Evolutionary conservation across 2,888 invertebrate species (phyloP), one percentile per base, ranked within the genome.

Genomic region (Lycaena phlaeas): DNA sequence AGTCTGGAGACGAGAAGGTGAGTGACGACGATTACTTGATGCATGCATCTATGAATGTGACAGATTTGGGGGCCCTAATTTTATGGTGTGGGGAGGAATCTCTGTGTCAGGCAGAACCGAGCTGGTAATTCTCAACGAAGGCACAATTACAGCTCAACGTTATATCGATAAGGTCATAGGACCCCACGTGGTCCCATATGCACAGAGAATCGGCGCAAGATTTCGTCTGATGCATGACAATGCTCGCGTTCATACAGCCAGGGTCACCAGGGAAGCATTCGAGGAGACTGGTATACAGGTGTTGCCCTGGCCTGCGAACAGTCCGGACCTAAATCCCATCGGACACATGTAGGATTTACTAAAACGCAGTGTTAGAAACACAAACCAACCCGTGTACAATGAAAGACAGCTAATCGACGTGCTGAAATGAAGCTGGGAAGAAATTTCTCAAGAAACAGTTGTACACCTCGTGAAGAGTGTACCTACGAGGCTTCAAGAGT

Each of bases 261-360:
- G n/a, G n/a, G n/a, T n/a, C 37, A 29, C 17, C 6, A 30, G 38
- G 14, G 30, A 29, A 42, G 25, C 27, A 7, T 30, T 42, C 11
- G 15, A 31, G 11, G 7, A 14, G 17, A 25, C 14, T 25, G 25
- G 26, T n/a, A n/a, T n/a, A 27, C 15, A 18, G 11, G 40, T 37
- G 9, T 36, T 27, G 26, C 41, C 37, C 42, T 15, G 37, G 39
- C 37, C 42, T 15, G 37, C 40, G 11, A 42, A 39, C 27, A 45
- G 36, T 27, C 26, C 17, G 11, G 37, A 45, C 27, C 37, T 42
- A 4, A 42, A 37, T 36, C 27, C 36, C 25, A 45, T 45, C 14
- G 34, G 40, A n/a, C 34, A 37, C 38, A 38, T 44, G 41, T 44
- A 29, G 36, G 38, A 41, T 25, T 14, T 36, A 14, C 12, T 37